Base-by-base conservation (phyloP, 2,113 vertebrate species). In the Leuciscus idus region DNA sequence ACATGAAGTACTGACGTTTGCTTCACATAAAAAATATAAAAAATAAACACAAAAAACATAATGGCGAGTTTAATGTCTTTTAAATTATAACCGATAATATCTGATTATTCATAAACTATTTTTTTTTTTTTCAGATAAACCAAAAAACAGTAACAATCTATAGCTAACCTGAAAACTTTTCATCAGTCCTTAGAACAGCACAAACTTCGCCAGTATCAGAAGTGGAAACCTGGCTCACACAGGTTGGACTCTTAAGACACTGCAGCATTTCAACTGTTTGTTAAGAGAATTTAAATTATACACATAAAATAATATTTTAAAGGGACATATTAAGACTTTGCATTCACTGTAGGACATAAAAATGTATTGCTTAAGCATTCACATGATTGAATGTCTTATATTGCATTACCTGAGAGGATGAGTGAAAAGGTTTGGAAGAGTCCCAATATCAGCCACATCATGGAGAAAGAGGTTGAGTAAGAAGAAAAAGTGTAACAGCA, bases 231-330 rank as follows among this genome's bases (percentile, higher is more conserved):
- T 17, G 5, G 1, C 10, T 59, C 21, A 1, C 9, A 46, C 76
- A 59, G 17, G 8, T 7, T 30, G 48, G 28, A 77, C 48, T 55
- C 21, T 0, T 5, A 30, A 26, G 3, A 50, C 61, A 82, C 26
- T 50, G 17, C 79, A 81, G 79, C 59, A 81, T 81, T 66, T 66
- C 39, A 81, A 50, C 79, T 81, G 59, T 66, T 66, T 8, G 21
- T 66, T 55, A 19, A 55, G 6, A 55, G 6, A 77, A 28, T 28
- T 30, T 19, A 9, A 52, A 70, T 70, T 9, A 10, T 70, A 36
- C 0, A 10, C 33, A 36, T 68, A 36, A 36, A 36, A 68, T 68
- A 21, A 19, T 9, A 70, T 70, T 70, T 70, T 9, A 3, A 68
- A 68, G 8, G 3, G 30, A 70, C 30, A 70, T 61, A 21, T 61